phyloP scores from a whole-genome alignment of 2,113 vertebrate genomes.

The Bambusicola thoracicus region DNA sequence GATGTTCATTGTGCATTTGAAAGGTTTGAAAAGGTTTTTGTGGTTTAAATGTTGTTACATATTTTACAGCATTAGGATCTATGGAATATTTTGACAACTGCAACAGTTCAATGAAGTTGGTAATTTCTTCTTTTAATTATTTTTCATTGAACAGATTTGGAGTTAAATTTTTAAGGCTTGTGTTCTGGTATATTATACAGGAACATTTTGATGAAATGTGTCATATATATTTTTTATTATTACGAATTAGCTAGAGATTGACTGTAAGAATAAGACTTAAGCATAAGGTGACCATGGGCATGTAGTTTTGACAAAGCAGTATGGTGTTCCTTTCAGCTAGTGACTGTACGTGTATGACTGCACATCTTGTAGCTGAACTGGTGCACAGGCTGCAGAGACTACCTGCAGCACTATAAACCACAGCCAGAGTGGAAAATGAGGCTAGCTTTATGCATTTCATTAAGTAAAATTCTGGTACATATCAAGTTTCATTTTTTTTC shows the following conservation, averaged over 20 bases:
- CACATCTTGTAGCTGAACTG: conserved; percentile 68
- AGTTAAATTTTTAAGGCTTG: conserved; percentile 78
- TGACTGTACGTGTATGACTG: conserved; percentile 52
- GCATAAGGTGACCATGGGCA: conserved; percentile 6
- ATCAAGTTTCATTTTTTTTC: conserved; percentile 23
- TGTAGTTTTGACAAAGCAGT: conserved; percentile 57
- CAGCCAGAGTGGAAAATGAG: conserved; percentile 67
- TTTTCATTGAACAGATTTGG: conserved; percentile 88
- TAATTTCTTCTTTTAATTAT: conserved; percentile 95
- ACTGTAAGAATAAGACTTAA: conserved; percentile 42
- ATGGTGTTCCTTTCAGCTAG: conserved; percentile 68
- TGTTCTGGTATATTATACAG: conserved; percentile 77
- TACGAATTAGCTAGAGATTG: conserved; percentile 35
- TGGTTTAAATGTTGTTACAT: conserved; percentile 97
- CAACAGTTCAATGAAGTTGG: conserved; percentile 96
- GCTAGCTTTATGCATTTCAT: conserved; percentile 66
- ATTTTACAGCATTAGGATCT: conserved; percentile 98
- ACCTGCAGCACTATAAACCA: conserved; percentile 68
- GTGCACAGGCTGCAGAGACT: conserved; percentile 71
- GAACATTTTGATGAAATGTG: conserved; percentile 72
- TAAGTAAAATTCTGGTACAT: conserved; percentile 57
- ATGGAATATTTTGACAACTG: conserved; percentile 95
- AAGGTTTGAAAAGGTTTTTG: conserved; percentile 86
- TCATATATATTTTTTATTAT: conserved; percentile 23
- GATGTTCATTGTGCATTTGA: conserved; percentile 83